Base-by-base conservation (phyloP, 2,113 vertebrate genomes). In the Heterochromis multidens region DNA sequence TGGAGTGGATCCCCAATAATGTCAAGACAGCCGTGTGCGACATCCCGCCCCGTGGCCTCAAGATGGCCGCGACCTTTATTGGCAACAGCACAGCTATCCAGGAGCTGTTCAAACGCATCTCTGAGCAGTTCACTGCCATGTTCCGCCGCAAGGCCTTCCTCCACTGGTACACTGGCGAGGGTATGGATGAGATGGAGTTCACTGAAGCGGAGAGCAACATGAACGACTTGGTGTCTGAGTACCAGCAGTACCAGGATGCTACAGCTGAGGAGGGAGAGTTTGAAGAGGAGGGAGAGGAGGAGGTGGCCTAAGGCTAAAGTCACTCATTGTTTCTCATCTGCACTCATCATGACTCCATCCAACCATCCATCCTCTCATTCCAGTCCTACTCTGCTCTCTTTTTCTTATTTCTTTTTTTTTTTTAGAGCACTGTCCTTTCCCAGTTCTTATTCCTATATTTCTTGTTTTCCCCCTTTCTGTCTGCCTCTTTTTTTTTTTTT, bases 221-320 rank as follows among this genome's bases (percentile, higher is more conserved):
- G 97, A 97, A 97, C 0, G 97, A 97, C 95, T 89, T 97, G 62
- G 97, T 97, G 33, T 97, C 97, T 0, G 97, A 98, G 94, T 98
- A 98, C 93, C 97, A 98, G 91, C 97, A 98, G 95, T 98, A 98
- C 94, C 97, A 98, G 94, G 97, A 98, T 0, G 97, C 97, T 94
- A 98, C 97, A 0, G 96, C 97, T 0, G 93, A 94, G 59, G 93
- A 94, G 84, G 94, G 82, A 6, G 94, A 93, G 84, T 95, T 94
- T 14, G 84, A 91, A 78, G 90, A 85, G 83, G 83, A 86, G 31
- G 92, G 80, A 21, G 91, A 93, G 35, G 94, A 95, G 61, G 94
- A 95, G 29, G 92, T 82, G 74, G 94, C 92, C 74, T 95, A 43
- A 94, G 46, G 88, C 89, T 70, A 16, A 82, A 23, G 12, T 81